phyloP scores from a whole-genome alignment of 1,140 invertebrate genomes.

The Ptiloglossa arizonensis region DNA sequence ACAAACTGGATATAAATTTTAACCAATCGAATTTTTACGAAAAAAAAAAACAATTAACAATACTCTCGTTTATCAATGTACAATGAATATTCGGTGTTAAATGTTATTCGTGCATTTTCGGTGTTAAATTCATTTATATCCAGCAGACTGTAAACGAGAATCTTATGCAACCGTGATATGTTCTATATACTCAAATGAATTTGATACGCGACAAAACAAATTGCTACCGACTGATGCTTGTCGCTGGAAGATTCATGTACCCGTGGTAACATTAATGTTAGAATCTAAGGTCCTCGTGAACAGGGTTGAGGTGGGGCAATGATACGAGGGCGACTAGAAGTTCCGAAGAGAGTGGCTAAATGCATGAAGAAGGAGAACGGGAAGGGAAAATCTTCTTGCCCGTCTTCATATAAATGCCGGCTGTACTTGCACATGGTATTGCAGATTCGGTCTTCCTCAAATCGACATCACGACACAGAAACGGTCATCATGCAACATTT shows the following conservation, averaged over 20 bases:
- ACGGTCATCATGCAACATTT: slow-evolving; percentile 74
- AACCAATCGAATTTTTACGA: too few relatives aligned
- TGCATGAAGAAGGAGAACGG: slow-evolving; percentile 62
- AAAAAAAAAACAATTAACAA: too few relatives aligned
- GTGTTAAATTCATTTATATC: too few relatives aligned
- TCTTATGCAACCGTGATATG: too few relatives aligned
- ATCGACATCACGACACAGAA: slow-evolving; percentile 66
- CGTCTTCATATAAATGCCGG: slow-evolving; percentile 79
- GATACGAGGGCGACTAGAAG: slow-evolving; percentile 57
- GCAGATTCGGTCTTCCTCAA: slow-evolving; percentile 76
- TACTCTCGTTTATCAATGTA: too few relatives aligned
- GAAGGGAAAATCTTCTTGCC: slow-evolving; percentile 76
- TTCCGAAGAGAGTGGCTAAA: slow-evolving; percentile 46
- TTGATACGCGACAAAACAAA: slow-evolving; percentile 6
- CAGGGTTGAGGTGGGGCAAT: slow-evolving; percentile 62
- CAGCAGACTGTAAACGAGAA: too few relatives aligned
- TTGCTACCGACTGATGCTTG: slow-evolving; percentile 7
- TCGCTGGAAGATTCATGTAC: neutral
- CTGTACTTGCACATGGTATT: slow-evolving; percentile 69
- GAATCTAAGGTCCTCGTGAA: slow-evolving; percentile 2
- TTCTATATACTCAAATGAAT: neutral
- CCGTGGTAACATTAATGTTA: slow-evolving; percentile 3
- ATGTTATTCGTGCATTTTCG: too few relatives aligned
- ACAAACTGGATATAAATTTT: too few relatives aligned
- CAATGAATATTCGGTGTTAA: too few relatives aligned